These are phyloP conservation scores for Dipus sagitta DNA, from an alignment of 2,797 vertebrate species.

Conservation along the genomic window DNA sequence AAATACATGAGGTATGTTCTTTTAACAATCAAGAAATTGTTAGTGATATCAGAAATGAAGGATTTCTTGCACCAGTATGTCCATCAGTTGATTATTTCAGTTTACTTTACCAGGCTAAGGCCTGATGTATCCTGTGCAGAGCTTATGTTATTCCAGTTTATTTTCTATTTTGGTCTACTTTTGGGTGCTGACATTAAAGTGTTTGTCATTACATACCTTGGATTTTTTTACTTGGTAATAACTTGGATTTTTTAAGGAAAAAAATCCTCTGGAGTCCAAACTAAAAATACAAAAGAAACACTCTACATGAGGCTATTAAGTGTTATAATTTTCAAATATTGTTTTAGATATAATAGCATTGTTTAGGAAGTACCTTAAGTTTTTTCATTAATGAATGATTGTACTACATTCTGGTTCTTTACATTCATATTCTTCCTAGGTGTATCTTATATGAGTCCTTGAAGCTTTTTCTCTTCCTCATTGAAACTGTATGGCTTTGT, in stretches of 20 bases:
- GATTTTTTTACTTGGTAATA: constrained; percentile 60
- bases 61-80: constrained; percentile 60
- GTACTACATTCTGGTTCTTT: constrained; percentile 45
- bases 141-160: constrained; percentile 73
- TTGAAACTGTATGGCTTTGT: constrained; percentile 59
- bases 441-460: constrained; percentile 61
- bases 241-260: constrained; percentile 12
- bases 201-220: constrained; percentile 62
- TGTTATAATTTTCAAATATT: constrained; percentile 36
- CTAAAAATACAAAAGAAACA: constrained; percentile 62
- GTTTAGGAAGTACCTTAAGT: neutral
- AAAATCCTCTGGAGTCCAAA: constrained; percentile 38
- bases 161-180: constrained; percentile 70
- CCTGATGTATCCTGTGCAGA: neutral
- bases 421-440: constrained; percentile 5
- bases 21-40: constrained; percentile 83
- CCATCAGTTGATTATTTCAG: constrained; percentile 76
- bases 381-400: constrained; percentile 66
- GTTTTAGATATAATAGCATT: constrained; percentile 34
- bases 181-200: constrained; percentile 67
- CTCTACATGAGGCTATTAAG: constrained; percentile 22
- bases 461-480: neutral
- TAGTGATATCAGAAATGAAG: constrained; percentile 78
- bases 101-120: constrained; percentile 75
- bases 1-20: constrained; percentile 75